A percentile compares a stretch with the other conserved stretches of the same genome.
These are phyloP conservation scores for Drosophila paracracens DNA, from an alignment of 2,888 invertebrate genomes.

Conservation along the genomic window DNA sequence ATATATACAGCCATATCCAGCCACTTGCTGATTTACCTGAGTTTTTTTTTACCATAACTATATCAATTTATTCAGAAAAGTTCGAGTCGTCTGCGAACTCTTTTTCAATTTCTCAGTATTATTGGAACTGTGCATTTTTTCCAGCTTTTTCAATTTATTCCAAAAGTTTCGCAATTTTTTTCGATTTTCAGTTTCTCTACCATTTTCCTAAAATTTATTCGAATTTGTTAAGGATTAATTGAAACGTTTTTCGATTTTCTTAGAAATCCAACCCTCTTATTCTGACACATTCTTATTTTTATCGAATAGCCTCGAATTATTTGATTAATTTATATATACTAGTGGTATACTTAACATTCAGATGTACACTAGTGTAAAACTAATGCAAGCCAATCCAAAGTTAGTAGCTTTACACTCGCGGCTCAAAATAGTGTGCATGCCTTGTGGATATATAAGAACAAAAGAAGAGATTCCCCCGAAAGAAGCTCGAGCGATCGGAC, in stretches of 20 bases:
- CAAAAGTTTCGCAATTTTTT: too few relatives aligned
- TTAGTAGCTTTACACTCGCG: neutral
- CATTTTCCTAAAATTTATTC: too few relatives aligned
- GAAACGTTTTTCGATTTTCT: neutral
- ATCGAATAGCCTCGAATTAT: neutral
- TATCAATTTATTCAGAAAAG: neutral
- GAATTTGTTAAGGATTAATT: too few relatives aligned
- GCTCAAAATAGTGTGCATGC: neutral
- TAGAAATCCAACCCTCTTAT: neutral
- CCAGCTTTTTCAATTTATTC: too few relatives aligned
- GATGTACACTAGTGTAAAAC: neutral
- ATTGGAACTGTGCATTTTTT: neutral
- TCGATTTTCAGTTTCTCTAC: too few relatives aligned
- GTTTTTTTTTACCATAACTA: neutral
- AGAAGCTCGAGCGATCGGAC: neutral
- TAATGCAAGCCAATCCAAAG: neutral
- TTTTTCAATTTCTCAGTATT: neutral
- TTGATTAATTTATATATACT: neutral
- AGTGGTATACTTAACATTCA: neutral
- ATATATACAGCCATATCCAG: neutral
- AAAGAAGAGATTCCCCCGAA: neutral
- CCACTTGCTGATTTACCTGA: neutral
- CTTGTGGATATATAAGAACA: neutral
- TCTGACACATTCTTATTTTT: neutral
- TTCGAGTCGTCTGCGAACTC: neutral